These are phyloP conservation scores for Drosophila atroscutellata DNA, from an alignment of 2,888 invertebrate species.

Conservation along the genomic window DNA sequence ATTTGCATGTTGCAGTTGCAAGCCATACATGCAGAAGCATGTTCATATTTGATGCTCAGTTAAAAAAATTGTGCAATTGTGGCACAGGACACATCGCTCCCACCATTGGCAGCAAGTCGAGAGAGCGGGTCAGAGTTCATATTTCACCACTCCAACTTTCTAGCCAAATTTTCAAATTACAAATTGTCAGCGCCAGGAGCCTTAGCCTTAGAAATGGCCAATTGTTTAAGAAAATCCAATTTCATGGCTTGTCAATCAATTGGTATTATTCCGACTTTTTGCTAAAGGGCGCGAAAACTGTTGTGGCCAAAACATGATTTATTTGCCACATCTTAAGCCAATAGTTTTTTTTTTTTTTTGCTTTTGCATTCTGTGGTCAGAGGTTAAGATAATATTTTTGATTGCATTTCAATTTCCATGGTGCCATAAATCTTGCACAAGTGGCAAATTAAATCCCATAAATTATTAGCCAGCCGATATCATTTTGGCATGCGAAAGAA, in stretches of 20 bases:
- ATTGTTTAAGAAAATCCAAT: constrained; percentile 69
- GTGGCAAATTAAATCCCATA: constrained; percentile 81
- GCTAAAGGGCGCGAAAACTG: constrained; percentile 63
- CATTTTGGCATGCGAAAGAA: constrained; percentile 43
- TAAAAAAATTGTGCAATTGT: constrained; percentile 3
- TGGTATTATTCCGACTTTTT: constrained; percentile 32
- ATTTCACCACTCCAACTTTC: constrained; percentile 39
- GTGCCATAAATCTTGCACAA: constrained; percentile 74
- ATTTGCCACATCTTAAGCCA: constrained; percentile 25
- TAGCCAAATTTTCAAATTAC: constrained; percentile 45
- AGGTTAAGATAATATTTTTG: constrained; percentile 80
- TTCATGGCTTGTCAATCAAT: constrained; percentile 83
- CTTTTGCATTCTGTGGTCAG: constrained; percentile 50
- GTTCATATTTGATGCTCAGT: constrained; percentile 8
- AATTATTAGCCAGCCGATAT: constrained; percentile 64
- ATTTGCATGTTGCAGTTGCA: constrained; percentile 36
- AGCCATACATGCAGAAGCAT: constrained; percentile 20
- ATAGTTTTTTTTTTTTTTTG: constrained; percentile 14
- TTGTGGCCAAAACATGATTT: constrained; percentile 52
- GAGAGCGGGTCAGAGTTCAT: constrained; percentile 44
- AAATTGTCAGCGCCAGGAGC: constrained; percentile 51
- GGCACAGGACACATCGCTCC: constrained; percentile 47
- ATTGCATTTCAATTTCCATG: constrained; percentile 79
- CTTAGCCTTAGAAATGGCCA: constrained; percentile 45
- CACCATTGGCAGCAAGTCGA: constrained; percentile 25